Evolutionary conservation across 2,888 invertebrate species (phyloP).

Genomic region (Drosophila percnosoma): DNA sequence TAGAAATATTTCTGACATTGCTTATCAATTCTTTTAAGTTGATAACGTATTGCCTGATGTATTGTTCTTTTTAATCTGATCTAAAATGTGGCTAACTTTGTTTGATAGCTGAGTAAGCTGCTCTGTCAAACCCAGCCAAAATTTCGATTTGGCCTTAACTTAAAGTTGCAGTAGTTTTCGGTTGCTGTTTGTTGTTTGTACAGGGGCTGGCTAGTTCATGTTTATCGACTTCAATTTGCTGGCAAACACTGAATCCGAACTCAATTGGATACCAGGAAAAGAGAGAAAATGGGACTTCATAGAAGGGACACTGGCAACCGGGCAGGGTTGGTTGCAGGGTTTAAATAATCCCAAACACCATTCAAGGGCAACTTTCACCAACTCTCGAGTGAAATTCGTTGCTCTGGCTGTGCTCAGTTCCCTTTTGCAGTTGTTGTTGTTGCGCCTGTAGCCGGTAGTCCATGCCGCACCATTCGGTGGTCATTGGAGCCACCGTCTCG

Average conservation of each 20-base stretch:
- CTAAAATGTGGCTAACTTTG: not conserved
- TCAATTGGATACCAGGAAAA: conserved; percentile 52
- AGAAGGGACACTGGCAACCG: not conserved
- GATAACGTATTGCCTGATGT: not conserved
- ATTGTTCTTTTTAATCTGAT: not conserved
- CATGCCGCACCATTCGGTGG: conserved; percentile 35
- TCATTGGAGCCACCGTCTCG: conserved; percentile 64
- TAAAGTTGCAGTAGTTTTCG: conserved; percentile 23
- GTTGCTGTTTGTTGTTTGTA: conserved; percentile 28
- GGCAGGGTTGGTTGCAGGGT: conserved; percentile 1
- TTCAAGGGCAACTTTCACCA: conserved; percentile 82
- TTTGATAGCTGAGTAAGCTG: not conserved
- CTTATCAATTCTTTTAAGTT: not conserved
- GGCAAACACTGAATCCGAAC: conserved; percentile 61
- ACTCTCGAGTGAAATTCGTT: conserved; percentile 60
- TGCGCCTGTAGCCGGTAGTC: conserved; percentile 1
- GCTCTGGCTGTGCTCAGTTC: conserved; percentile 29
- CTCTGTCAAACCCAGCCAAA: not conserved
- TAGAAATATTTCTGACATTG: not conserved
- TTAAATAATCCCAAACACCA: conserved; percentile 70
- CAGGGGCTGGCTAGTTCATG: conserved; percentile 31
- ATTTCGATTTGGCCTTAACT: not conserved
- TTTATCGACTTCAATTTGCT: conserved; percentile 76
- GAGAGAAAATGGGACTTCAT: conserved; percentile 37
- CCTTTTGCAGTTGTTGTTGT: conserved; percentile 24